Evolutionary conservation across 2,888 invertebrate genomes (phyloP).

Genomic region (Oxycera nigricornis): DNA sequence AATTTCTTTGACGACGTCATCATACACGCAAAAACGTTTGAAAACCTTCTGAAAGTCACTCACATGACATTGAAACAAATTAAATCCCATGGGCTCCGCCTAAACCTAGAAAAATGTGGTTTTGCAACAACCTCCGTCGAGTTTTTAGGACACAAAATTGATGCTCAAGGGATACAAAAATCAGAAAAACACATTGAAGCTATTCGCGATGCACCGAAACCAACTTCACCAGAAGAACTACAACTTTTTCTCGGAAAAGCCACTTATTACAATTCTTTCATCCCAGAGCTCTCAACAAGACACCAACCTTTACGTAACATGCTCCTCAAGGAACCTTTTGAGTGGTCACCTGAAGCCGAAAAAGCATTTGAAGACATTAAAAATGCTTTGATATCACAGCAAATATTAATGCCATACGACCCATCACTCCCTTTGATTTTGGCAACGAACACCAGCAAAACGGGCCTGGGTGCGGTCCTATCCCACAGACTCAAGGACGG

Average conservation of each 20-base stretch:
- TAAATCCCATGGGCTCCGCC: constrained; percentile 28
- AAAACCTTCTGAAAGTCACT: constrained; percentile 35
- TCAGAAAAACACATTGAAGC: constrained; percentile 44
- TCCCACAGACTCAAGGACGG: constrained; percentile 39
- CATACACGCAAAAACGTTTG: constrained; percentile 40
- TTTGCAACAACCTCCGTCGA: constrained; percentile 36
- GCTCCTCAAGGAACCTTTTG: not conserved
- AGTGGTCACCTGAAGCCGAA: not conserved
- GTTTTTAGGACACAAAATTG: constrained; percentile 43
- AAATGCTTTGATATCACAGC: constrained; percentile 35
- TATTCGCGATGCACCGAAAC: constrained; percentile 33
- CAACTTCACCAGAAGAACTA: constrained; percentile 1
- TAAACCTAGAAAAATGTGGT: constrained; percentile 41
- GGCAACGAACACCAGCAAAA: constrained; percentile 44
- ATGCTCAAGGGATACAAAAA: constrained; percentile 39
- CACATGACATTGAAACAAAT: too few relatives aligned
- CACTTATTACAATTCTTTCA: constrained; percentile 11
- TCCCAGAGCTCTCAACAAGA: not conserved
- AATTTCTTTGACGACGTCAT: constrained; percentile 42
- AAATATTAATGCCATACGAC: constrained; percentile 44
- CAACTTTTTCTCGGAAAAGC: constrained; percentile 26
- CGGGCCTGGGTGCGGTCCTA: constrained; percentile 42
- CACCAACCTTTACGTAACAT: constrained; percentile 15
- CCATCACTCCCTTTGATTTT: constrained; percentile 41
- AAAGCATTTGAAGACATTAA: not conserved